Conservation (phyloP, 2,797 vertebrate species). For the Chloroceryle amazona region DNA sequence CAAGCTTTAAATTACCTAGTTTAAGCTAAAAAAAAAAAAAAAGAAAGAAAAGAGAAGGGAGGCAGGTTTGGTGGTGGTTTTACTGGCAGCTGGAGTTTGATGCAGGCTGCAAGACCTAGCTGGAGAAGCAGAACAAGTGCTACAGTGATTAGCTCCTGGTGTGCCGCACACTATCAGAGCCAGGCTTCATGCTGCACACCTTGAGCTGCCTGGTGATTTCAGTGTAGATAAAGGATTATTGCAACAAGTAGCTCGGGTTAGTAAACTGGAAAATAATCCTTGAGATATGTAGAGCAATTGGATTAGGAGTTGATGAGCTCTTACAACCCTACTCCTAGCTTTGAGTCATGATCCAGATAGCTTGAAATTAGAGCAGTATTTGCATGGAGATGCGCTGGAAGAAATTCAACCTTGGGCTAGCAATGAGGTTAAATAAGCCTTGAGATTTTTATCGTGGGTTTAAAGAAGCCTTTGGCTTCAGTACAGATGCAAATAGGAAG, state of each 20-base stretch:
- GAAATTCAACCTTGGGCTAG: background rate
- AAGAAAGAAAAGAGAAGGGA: background rate
- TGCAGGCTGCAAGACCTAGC: background rate
- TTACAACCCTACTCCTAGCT: background rate
- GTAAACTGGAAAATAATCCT: slow-evolving; percentile 29
- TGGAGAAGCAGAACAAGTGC: background rate
- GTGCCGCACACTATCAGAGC: background rate
- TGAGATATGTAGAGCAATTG: background rate
- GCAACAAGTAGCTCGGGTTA: slow-evolving; percentile 17
- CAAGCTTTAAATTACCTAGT: background rate
- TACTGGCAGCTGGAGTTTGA: background rate
- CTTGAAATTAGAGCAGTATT: background rate
- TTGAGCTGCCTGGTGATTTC: background rate
- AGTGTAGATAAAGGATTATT: background rate
- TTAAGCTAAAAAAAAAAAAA: background rate
- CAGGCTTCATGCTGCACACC: background rate
- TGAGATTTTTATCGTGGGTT: background rate
- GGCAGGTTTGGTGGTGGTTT: background rate
- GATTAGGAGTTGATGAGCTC: slow-evolving; percentile 14
- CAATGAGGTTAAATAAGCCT: background rate
- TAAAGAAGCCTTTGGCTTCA: background rate
- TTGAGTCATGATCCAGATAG: background rate
- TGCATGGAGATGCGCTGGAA: background rate
- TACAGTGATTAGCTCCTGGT: background rate
- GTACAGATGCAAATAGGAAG: background rate